Base-by-base conservation (phyloP, 92 coral and sea anemone species). In the Pocillopora grandis region DNA sequence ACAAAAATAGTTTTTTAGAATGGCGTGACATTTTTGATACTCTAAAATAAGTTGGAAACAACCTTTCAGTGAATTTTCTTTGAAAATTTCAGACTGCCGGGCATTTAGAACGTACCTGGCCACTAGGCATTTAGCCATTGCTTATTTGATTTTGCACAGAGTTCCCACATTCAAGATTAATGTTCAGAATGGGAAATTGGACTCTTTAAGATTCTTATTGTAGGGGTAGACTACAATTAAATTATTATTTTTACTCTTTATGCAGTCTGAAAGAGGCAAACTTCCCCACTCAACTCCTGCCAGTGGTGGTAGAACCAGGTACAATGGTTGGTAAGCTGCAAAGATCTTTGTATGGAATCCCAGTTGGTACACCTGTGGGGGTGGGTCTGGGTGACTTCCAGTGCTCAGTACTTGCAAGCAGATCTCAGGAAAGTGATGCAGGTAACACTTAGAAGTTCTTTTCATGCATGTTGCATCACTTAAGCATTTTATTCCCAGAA, bases 331-430 rank as follows among this genome's bases (percentile, higher is more conserved):
- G 99, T 74, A 71, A 85, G 59, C 91, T 96, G 36, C 86, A 81
- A 19, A 82, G 37, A 55, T 71, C 78, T 18, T 92, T 87, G 80
- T 84, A 52, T 71, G 92, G 92, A 35, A 92, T 96, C 75, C 94
- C 95, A 18, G 79, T 81, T 62, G 98, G 98, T 57, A 81, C 92
- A 74, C 80, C 91, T 13, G 92, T 96, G 66, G 91, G 94, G 49
- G 93, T 91, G 62, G 99, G 97, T 12, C 87, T 94, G 58, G 98
- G 99, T n/a, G 99, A 96, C 79, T 88, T 94, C 76, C 99, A 96
- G 85, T 96, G 98, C 85, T 92, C 99, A 61, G 94, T 96, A 21
- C 91, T 93, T 85, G 94, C 98, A 67, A 86, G 95, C 55, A 80
- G 78, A 31, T 80, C 94, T 42, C 37, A 33, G 15, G 49, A 69